Evolutionary conservation across 2,797 vertebrate genomes (phyloP), one percentile per base, ranked within the genome.

Genomic region (Furcifer pardalis): DNA sequence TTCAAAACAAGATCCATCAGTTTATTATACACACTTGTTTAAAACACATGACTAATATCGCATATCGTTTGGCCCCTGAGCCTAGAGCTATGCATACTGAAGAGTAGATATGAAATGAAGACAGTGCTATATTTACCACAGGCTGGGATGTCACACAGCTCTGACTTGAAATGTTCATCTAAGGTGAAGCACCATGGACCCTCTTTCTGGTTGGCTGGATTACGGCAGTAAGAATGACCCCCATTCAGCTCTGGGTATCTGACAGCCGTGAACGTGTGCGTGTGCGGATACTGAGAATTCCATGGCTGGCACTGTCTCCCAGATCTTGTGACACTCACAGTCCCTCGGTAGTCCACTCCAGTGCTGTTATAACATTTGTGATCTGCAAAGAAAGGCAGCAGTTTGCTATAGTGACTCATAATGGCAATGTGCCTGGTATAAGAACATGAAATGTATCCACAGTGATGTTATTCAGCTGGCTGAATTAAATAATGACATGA

Each of bases 261-360:
- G 73, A 98, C 82, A 1, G 98, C 98, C 0, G 97, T 97, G 95
- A 97, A 99, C 86, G 95, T 97, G 96, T 99, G 98, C 2, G 96
- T 98, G 95, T 99, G 98, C 0, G 98, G 98, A 86, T 99, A 99
- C 96, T 99, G 98, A 0, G 98, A 99, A 94, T 98, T 99, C 98
- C 98, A 99, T 0, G 98, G 98, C 95, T 99, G 98, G 95, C 98
- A 99, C 95, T 99, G 98, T 1, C 97, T 97, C 2, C 98, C 97
- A 0, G 98, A 99, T 92, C 96, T 97, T 32, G 98, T 99, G 94
- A 97, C 89, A 4, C 98, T 99, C 91, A 97, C 96, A 0, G 98
- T 99, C 1, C 98, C 98, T 17, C 98, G 97, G 93, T 98, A 99
- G 87, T 99, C 98, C 0, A 95, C 91, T 23, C 98, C 98, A 0